Evolutionary conservation across 2,797 vertebrate species (phyloP).

Genomic region (Natrix natrix): DNA sequence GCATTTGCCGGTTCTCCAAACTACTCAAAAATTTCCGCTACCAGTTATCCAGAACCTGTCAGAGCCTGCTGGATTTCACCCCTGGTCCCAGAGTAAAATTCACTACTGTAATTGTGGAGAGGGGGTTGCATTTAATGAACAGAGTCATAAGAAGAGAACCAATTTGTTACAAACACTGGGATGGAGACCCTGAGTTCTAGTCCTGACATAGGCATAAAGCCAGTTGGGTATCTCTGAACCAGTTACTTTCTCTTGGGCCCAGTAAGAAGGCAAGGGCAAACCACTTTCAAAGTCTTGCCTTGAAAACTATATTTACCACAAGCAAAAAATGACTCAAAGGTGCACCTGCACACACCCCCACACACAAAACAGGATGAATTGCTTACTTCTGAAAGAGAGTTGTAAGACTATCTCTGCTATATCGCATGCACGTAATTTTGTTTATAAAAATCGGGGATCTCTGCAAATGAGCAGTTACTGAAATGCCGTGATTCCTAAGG

Average conservation of each 20-base stretch:
- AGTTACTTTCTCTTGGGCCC: background rate
- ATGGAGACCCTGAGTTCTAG: background rate
- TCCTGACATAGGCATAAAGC: background rate
- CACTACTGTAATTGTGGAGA: background rate
- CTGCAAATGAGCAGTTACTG: conserved; percentile 50
- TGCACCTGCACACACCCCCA: background rate
- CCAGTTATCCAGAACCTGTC: no score
- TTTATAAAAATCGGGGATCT: conserved; percentile 58
- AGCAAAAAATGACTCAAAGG: background rate
- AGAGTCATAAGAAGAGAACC: background rate
- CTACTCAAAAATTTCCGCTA: no score
- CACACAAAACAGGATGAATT: background rate
- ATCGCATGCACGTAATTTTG: conserved; percentile 53
- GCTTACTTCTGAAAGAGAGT: conserved; percentile 48
- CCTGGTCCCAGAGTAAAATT: background rate
- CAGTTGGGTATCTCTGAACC: background rate
- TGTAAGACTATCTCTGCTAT: conserved; percentile 51
- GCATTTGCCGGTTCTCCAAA: no score
- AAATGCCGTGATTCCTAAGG: conserved; percentile 58
- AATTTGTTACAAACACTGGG: background rate
- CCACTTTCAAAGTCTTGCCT: background rate
- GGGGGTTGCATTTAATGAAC: background rate
- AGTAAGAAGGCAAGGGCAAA: background rate
- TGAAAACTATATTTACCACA: background rate
- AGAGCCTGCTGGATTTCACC: no score